A percentile compares a stretch with the other conserved stretches of the same genome.
Conservation (phyloP, 1,140 invertebrate species). For the Diorhabda carinulata region DNA sequence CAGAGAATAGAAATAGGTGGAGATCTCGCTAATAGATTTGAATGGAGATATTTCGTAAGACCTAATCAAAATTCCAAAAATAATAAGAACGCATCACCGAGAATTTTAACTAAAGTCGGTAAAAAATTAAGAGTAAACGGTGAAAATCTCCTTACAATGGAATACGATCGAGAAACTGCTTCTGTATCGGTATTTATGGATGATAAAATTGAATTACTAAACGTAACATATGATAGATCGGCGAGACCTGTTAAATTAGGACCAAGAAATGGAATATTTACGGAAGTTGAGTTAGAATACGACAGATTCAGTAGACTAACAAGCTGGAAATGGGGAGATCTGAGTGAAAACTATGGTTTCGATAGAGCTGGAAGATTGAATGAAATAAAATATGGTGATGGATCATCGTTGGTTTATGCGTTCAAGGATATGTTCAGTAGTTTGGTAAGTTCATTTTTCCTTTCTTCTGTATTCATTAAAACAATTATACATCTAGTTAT, state of each 20-base stretch:
- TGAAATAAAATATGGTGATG: constrained; percentile 85
- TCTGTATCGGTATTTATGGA: constrained; percentile 89
- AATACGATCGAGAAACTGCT: constrained; percentile 86
- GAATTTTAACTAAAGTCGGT: constrained; percentile 74
- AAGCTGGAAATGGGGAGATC: constrained; percentile 88
- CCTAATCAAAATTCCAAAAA: constrained; percentile 57
- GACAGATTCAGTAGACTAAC: constrained; percentile 86
- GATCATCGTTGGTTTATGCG: constrained; percentile 77
- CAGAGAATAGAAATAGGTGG: constrained; percentile 84
- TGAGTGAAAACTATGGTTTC: constrained; percentile 83
- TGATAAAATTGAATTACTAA: constrained; percentile 81
- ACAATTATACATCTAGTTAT: too few relatives aligned
- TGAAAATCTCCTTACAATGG: constrained; percentile 84
- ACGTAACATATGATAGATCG: constrained; percentile 88
- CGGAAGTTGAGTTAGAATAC: constrained; percentile 87
- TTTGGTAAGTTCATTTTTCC: constrained; percentile 52
- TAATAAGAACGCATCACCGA: constrained; percentile 55
- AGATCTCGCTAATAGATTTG: constrained; percentile 87
- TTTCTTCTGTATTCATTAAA: too few relatives aligned
- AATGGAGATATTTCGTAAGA: constrained; percentile 88
- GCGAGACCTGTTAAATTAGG: constrained; percentile 85
- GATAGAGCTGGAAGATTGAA: constrained; percentile 80
- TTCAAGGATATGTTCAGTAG: constrained; percentile 86
- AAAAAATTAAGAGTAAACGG: constrained; percentile 84
- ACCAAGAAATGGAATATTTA: constrained; percentile 78